Base-by-base conservation (phyloP, 2,888 invertebrate genomes). In the Xestia rhomboidea region DNA sequence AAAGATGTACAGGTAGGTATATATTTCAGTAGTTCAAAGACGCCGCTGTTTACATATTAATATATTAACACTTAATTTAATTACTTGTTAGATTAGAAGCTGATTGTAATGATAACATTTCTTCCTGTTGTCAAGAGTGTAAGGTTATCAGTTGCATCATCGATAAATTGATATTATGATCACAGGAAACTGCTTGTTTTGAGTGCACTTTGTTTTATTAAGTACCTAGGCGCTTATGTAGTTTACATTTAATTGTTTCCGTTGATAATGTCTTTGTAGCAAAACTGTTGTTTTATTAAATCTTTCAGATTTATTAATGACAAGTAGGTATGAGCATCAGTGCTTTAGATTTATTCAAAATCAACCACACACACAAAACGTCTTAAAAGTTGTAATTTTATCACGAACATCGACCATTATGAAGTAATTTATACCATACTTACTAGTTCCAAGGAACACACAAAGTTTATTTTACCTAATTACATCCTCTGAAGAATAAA, bases 91-190 rank as follows among this genome's bases (percentile, higher is more conserved):
- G 30, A 71, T 77, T 49, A 44, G 7, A 46, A 44, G 60, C 11
- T 4, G 24, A 60, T 49, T 5, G 4, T 34, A 34, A 62, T 6
- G 15, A 27, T 64, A 44, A n/a, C 34, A 27, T 38, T 41, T 51
- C 63, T 73, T 68, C 64, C 68, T 73, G 64, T 57, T 68, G 66
- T 83, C 41, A 66, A 44, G n/a, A 63, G 72, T 71, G 18, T 38
- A 34, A 73, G 83, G 68, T 76, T 79, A 79, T 84, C 84, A 72
- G 51, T 69, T 44, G 34, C 24, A 57, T 69, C 54, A 73, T 72
- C 30, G 34, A 63, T 83, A 34, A 34, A 46, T 68, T 77, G 38
- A 73, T 54, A 41, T 57, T n/a, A 51, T 62, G 30, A 54, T 79
- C 4, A 1, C 11, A 46, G 46, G 11, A 24, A 41, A 38, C 34